These are phyloP conservation scores for Phalacrocorax pelagicus DNA, from an alignment of 2,113 vertebrate genomes.

Conservation along the genomic window DNA sequence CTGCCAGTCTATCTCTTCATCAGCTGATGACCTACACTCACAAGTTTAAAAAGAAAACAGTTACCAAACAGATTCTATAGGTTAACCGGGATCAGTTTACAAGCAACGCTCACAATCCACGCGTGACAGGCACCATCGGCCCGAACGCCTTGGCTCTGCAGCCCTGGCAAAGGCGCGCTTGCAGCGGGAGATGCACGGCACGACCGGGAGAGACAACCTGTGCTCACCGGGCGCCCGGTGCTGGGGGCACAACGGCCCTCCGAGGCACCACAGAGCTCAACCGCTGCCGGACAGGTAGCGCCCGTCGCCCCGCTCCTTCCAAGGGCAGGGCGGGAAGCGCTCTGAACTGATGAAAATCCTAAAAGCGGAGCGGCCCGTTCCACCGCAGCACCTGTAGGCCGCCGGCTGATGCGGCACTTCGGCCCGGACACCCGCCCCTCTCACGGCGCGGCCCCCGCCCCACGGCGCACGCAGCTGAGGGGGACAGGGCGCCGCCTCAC, in stretches of 20 bases:
- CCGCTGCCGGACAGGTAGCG: neutral
- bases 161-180: fast-evolving
- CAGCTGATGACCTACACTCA: neutral
- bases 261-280: neutral
- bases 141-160: neutral
- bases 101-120: neutral
- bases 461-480: too few species aligned
- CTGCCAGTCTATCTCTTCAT: too few species aligned
- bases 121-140: neutral
- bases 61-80: neutral
- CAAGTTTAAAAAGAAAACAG: neutral
- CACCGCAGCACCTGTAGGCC: neutral
- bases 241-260: neutral
- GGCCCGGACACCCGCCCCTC: neutral
- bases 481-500: fast-evolving
- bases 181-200: fast-evolving
- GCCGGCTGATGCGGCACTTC: neutral
- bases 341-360: too few species aligned
- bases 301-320: neutral
- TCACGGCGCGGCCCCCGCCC: neutral
- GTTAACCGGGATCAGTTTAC: neutral
- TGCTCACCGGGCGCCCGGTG: neutral
- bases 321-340: neutral
- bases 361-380: fast-evolving
- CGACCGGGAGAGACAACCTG: fast-evolving